Evolutionary conservation across 2,797 vertebrate species (phyloP), one percentile per base, ranked within the genome.

Genomic region (Geotria australis): DNA sequence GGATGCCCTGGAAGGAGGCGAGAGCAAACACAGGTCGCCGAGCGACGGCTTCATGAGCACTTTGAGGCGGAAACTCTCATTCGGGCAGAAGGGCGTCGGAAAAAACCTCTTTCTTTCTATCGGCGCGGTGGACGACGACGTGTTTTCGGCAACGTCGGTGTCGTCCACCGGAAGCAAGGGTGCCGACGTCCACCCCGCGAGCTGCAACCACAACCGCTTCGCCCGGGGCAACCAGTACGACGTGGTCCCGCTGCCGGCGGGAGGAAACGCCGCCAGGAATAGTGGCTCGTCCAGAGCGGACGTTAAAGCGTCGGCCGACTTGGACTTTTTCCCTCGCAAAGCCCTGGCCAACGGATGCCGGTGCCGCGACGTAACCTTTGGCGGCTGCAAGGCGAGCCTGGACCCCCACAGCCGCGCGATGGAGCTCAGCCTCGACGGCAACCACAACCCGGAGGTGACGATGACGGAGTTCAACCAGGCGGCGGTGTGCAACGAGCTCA

Each of bases 201-300:
- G 75, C 63, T 86, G 89, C 68, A 95, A 77, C 60, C 73, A 86
- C 67, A 86, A 88, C 46, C 75, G 82, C 1, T 94, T 85, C 3
- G 73, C 95, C 57, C 77, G 82, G 60, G 83, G 75, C 66, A 86
- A 95, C 67, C 89, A 94, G 73, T 98, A 96, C 63, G 94, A 89
- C 69, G 85, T 89, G 51, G 84, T 86, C 2, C 91, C 89, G 2
- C 72, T 96, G 61, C 73, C 85, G n/a, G 70, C 82, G 9, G 51
- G n/a, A 8, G 77, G 80, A 10, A 81, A 77, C 65, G 85, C 86
- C 0, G 84, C 95, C 58, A 86, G 95, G 61, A 81, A 81, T 1
- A 94, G 86, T 59, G 83, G 93, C 63, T 85, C 85, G 63, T 81
- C 94, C 82, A 88, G 94, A 68, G 81, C 89, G 61, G 79, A 93